Base-by-base conservation (phyloP, 2,113 vertebrate species). In the Oreotragus oreotragus region DNA sequence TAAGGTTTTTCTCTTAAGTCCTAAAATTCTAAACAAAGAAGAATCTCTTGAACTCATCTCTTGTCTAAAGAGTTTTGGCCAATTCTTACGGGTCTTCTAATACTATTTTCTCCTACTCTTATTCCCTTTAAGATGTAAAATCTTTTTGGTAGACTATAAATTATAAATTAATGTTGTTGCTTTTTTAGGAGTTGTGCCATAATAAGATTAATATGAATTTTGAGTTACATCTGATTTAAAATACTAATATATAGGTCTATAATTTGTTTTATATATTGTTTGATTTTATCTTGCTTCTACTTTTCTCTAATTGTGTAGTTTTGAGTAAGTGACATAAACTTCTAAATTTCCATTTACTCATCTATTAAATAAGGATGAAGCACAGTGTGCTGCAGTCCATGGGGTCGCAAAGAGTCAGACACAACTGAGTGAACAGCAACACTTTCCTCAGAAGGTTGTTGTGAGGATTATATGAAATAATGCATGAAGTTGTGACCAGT, bases 401-500 rank as follows among this genome's bases (percentile, higher is more conserved):
- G n/a, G 21, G n/a, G 19, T 39, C 1, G 0, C 66, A 12, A 11
- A 70, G 66, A 70, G 19, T 70, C 66, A 70, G n/a, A 39, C 66
- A 70, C n/a, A 39, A 39, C n/a, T 23, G 19, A 39, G n/a, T 70
- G n/a, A 39, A 39, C 66, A 39, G 36, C 2, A 87, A 95, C 21
- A 88, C 7, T 90, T 97, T 86, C 30, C 6, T 92, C 27, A 28
- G 66, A 84, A 36, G 4, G 1, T 43, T 92, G 17, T 21, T 87
- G n/a, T 90, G 39, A 97, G 30, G 21, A 92, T 95, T 93, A 96
- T 87, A 73, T 84, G 30, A 92, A 97, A 90, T 95, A 89, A 95
- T 55, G 64, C 92, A 81, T 81, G 64, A 80, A 80, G 47, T 47
- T 6, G 23, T 76, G 43, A 57, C 33, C 88, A 57, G 33, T 33